Base-by-base conservation (phyloP, 2,888 invertebrate species). In the Spisula subtruncata region DNA sequence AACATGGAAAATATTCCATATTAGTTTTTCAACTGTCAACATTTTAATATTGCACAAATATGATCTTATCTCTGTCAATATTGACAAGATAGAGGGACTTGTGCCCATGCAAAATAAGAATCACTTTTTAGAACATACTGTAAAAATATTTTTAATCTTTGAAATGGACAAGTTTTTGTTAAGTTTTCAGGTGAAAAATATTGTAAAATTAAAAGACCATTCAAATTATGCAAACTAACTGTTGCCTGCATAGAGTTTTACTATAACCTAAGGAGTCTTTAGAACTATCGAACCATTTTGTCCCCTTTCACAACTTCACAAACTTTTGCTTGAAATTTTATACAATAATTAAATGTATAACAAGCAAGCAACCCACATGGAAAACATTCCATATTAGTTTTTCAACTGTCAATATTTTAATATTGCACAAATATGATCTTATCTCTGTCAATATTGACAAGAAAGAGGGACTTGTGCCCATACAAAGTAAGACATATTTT, bases 51-150 rank as follows among this genome's bases (percentile, higher is more conserved):
- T 71, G 82, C 86, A 87, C 82, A 81, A 71, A 71, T 81, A 71
- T 82, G 32, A 66, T 87, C 86, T 87, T 87, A 71, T 81, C 81
- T 32, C 41, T 82, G 60, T 66, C 51, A 82, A 82, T 25, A 25
- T 56, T 60, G 32, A 82, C 82, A 87, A 71, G 81, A 87, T 29
- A 87, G 86, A 87, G 86, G 86, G 86, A 86, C 46, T 29, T 81
- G 81, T 86, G 86, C 81, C 60, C 10, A 56, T 18, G 16, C 16
- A 51, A 20, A 32, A 35, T 10, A 32, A n/a, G n/a, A n/a, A n/a
- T n/a, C n/a, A n/a, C n/a, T n/a, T n/a, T n/a, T n/a, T n/a, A n/a
- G n/a, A n/a, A n/a, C n/a, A n/a, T n/a, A n/a, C n/a, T n/a, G n/a
- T n/a, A n/a, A n/a, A n/a, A n/a, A n/a, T n/a, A n/a, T n/a, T n/a